A percentile compares a stretch with the other conserved stretches of the same genome.
These are phyloP conservation scores for Nomada flava DNA, from an alignment of 2,888 invertebrate genomes.

Conservation along the genomic window DNA sequence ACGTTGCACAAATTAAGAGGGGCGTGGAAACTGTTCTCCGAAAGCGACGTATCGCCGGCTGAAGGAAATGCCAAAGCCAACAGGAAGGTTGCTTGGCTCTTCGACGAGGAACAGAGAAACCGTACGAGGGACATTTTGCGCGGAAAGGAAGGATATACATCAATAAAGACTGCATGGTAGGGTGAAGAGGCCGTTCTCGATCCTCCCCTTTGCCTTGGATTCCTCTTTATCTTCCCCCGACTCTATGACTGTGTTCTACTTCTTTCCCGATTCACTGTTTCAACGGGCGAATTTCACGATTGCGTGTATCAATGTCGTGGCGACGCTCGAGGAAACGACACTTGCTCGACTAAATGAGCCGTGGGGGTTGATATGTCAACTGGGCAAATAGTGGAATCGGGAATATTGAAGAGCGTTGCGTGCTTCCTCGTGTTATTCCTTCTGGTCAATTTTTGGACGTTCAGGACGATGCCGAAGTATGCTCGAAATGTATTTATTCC, in stretches of 20 bases:
- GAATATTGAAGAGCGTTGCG: no score
- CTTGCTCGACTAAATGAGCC: neutral
- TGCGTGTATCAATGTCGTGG: constrained; percentile 22
- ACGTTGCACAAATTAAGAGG: constrained; percentile 30
- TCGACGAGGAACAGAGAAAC: neutral
- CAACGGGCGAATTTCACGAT: constrained; percentile 24
- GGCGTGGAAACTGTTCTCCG: constrained; percentile 12
- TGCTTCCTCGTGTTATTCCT: no score
- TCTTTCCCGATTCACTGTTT: constrained; percentile 24
- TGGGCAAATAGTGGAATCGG: neutral
- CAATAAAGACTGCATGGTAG: neutral
- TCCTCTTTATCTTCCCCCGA: neutral
- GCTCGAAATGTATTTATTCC: no score
- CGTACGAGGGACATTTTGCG: neutral
- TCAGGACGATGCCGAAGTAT: no score
- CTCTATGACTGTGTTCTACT: neutral
- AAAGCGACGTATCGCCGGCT: constrained; percentile 21
- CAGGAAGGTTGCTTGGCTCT: neutral
- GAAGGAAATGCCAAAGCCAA: constrained; percentile 38
- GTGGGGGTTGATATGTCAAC: neutral
- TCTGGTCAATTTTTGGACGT: no score
- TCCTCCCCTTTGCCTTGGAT: constrained; percentile 17
- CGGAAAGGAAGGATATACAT: constrained; percentile 5
- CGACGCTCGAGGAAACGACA: constrained; percentile 7
- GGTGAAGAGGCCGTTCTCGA: constrained; percentile 25